These are phyloP conservation scores for Onychomys torridus DNA, from an alignment of 2,797 vertebrate species.

Conservation along the genomic window DNA sequence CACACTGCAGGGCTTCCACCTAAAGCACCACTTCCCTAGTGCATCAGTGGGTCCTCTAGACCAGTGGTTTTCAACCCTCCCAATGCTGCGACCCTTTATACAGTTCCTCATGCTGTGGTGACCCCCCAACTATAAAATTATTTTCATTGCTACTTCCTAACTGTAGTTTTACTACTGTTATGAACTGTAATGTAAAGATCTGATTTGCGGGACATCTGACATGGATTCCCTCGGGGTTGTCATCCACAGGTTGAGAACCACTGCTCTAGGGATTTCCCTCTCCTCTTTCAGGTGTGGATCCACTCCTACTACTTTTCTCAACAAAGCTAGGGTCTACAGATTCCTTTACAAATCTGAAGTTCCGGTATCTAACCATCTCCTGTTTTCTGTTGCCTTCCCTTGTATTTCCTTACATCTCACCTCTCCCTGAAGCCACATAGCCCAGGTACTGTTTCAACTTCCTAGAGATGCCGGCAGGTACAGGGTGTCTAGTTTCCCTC, in stretches of 20 bases:
- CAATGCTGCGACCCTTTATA: too few relatives aligned
- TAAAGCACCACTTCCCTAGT: not conserved
- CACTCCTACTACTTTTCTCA: not conserved
- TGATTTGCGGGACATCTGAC: too few relatives aligned
- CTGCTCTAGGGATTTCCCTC: not conserved
- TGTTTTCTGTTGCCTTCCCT: not conserved
- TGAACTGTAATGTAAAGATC: too few relatives aligned
- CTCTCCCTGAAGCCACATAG: not conserved
- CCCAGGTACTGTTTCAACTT: not conserved
- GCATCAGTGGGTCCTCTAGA: not conserved
- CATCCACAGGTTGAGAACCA: not conserved
- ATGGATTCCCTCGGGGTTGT: too few relatives aligned
- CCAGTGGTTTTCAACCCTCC: not conserved
- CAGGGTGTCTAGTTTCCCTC: not conserved
- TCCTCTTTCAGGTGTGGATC: not conserved
- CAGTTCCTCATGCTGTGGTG: too few relatives aligned
- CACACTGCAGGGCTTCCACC: not conserved
- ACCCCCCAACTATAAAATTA: too few relatives aligned
- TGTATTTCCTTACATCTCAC: not conserved
- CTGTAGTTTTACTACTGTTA: too few relatives aligned
- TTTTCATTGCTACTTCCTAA: too few relatives aligned
- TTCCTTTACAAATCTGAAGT: not conserved
- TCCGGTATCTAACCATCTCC: not conserved
- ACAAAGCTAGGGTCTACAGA: not conserved
- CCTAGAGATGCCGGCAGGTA: not conserved